Base-by-base conservation (phyloP, 2,797 vertebrate species). In the Schizothorax lantsangensis region DNA sequence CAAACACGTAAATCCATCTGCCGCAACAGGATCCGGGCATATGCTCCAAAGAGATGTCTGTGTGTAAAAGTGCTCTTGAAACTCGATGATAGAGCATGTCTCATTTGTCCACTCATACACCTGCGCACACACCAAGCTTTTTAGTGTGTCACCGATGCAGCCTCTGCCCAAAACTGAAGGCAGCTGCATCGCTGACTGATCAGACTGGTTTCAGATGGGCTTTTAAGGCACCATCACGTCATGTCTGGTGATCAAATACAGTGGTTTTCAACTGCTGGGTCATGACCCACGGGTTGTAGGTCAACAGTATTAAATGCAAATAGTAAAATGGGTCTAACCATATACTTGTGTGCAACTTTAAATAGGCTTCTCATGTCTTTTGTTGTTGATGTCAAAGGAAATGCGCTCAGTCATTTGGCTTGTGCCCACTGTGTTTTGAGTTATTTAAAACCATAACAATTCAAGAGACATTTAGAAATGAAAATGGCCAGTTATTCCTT, bases 1-100 rank as follows among this genome's bases (percentile, higher is more conserved):
- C 82, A 89, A 84, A 89, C 85, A 87, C 88, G 75, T 78, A 87
- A 77, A 87, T 85, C 74, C 79, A 85, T 87, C 85, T 73, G 15
- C 43, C 40, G n/a, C 33, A 52, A 73, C 83, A 74, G 73, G 66
- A 75, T 64, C 79, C 5, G 57, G 78, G 54, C 54, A 73, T 75
- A 59, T 84, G 81, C 43, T 68, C 80, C 36, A 26, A 66, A 86
- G 74, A 88, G 72, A 81, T 85, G 85, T 66, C 52, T 43, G 74
- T 88, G 75, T 75, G 49, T 77, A 54, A 21, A 75, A 86, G 87
- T 86, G 85, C 57, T 87, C 49, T 68, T 73, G 73, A 79, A 87
- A 82, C 88, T 79, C 40, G 6, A 80, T 88, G 79, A 81, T 78
- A 79, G 86, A 87, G 73, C 15, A 9, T 14, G n/a, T 73, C 69